phyloP scores from a whole-genome alignment of 1,140 invertebrate species.

The Cryptotermes secundus region DNA sequence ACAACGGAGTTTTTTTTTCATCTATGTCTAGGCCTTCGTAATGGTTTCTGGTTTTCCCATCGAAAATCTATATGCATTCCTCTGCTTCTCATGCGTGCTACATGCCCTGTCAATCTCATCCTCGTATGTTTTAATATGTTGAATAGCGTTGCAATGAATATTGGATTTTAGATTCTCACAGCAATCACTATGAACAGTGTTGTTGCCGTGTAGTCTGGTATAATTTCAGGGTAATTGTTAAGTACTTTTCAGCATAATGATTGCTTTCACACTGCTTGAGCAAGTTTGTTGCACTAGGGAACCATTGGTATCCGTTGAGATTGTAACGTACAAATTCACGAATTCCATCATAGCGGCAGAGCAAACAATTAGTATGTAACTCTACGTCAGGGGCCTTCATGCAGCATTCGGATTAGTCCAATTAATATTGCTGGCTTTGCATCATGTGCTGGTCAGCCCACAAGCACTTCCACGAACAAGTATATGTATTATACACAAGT shows the following conservation, averaged over 20 bases:
- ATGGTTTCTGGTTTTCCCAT: too few species aligned
- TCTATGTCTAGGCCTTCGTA: too few species aligned
- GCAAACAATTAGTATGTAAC: not conserved
- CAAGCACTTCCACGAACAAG: not conserved
- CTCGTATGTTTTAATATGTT: too few species aligned
- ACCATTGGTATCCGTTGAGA: not conserved
- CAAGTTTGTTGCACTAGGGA: not conserved
- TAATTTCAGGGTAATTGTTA: too few species aligned
- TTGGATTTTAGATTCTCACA: too few species aligned
- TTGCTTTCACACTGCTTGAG: not conserved
- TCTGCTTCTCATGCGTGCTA: too few species aligned
- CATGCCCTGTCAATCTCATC: too few species aligned
- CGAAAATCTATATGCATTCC: too few species aligned
- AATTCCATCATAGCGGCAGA: not conserved
- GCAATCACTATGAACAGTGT: too few species aligned
- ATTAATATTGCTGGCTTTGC: not conserved
- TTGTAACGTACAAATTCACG: not conserved
- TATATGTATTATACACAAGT: not conserved
- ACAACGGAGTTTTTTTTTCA: too few species aligned
- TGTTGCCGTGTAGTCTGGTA: too few species aligned
- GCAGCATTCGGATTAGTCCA: not conserved
- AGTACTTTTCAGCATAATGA: not conserved
- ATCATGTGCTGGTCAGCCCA: not conserved
- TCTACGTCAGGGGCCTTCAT: not conserved
- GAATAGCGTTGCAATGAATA: too few species aligned